Base-by-base conservation (phyloP, 2,797 vertebrate species). In the Triplophysa yarkandensis region DNA sequence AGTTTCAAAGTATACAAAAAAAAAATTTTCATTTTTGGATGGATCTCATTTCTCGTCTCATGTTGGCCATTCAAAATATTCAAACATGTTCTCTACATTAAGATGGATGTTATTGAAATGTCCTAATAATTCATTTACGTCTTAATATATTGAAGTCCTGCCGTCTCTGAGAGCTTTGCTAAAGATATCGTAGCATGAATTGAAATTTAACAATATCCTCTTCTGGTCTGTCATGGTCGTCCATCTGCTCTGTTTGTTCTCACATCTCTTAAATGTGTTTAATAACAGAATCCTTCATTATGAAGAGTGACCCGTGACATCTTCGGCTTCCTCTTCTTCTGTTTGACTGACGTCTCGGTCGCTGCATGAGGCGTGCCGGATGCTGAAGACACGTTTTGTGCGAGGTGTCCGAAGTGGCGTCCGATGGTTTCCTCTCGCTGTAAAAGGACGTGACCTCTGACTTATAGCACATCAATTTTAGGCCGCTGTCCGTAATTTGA, bases 401-500 rank as follows among this genome's bases (percentile, higher is more conserved):
- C 62, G 79, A 80, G 77, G 66, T 14, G 28, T 83, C 77, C 77
- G 82, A 88, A 79, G 76, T 75, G 63, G 13, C 85, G 80, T 87
- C 83, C 83, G 63, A 87, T 61, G 57, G 85, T 82, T 92, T 92
- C 91, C 91, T 86, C 77, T 82, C 80, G 83, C 85, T 89, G 88
- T 89, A 58, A 50, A 84, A 86, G 86, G 83, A 84, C 77, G 52
- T 69, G 74, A 83, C 87, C 90, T 89, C 80, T 90, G 88, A 80
- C 89, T 86, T 71, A 1, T 1, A 43, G 70, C 85, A 86, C 90
- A 91, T 93, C 89, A 87, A 89, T 92, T 89, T 87, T 67, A 0
- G 5, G 4, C 67, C 14, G 62, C 82, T 87, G 90, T 87, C 90
- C 88, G 84, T 19, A 65, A 81, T 85, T 72, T 76, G 79, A 79